A percentile compares a stretch with the other conserved stretches of the same genome.
Evolutionary conservation across 2,113 vertebrate genomes (phyloP).

Genomic region (Enhydra lutris): DNA sequence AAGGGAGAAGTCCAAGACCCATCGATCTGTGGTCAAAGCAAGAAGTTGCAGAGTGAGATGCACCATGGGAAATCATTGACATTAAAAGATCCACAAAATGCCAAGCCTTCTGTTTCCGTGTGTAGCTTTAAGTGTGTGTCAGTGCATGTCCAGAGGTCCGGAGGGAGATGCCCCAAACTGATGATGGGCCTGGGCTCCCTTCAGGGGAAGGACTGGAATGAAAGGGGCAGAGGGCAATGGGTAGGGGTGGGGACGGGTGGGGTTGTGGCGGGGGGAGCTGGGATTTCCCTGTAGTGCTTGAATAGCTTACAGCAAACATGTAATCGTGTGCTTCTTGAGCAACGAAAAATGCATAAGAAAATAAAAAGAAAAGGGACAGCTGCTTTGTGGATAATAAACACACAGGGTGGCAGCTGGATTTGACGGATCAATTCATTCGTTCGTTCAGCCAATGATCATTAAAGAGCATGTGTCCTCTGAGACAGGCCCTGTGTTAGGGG

Average conservation of each 20-base stretch:
- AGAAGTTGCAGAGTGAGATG: background rate
- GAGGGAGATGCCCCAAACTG: background rate
- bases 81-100: background rate
- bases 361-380: background rate
- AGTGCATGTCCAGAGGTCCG: background rate
- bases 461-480: background rate
- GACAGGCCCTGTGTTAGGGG: background rate
- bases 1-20: background rate
- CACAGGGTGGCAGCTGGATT: background rate
- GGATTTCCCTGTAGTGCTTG: background rate
- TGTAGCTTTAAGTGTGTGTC: rapidly evolving
- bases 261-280: background rate
- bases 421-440: background rate
- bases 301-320: background rate
- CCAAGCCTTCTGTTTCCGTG: background rate
- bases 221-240: rapidly evolving
- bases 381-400: background rate
- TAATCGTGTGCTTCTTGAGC: background rate
- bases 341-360: background rate
- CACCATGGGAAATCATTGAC: rapidly evolving
- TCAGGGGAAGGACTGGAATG: background rate
- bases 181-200: background rate
- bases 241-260: rapidly evolving
- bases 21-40: background rate
- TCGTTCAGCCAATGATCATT: background rate